Percentiles rank a stretch among this genome's conserved stretches.
Evolutionary conservation across 1,140 invertebrate species (phyloP).

Genomic region (Littorina saxatilis): DNA sequence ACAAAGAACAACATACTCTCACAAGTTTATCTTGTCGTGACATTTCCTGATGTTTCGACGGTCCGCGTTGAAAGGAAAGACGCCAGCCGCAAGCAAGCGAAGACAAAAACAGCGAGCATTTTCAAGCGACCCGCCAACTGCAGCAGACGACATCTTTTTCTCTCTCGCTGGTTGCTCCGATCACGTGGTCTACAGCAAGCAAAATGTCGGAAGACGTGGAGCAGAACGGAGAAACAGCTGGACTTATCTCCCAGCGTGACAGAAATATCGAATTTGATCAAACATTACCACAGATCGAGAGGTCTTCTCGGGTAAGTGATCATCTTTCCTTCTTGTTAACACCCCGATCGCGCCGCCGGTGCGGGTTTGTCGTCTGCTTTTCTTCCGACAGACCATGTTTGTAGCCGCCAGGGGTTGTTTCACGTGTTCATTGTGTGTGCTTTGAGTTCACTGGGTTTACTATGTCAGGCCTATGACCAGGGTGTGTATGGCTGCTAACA

Average conservation of each 20-base stretch:
- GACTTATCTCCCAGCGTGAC: conserved; percentile 58
- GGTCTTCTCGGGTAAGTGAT: conserved; percentile 57
- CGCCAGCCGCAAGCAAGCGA: neutral
- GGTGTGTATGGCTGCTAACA: too few relatives aligned
- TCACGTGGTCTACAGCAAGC: conserved; percentile 62
- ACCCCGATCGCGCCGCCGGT: neutral
- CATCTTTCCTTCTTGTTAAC: neutral
- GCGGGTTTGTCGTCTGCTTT: neutral
- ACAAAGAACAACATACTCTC: too few relatives aligned
- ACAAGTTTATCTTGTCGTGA: too few relatives aligned
- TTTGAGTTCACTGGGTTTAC: conserved; percentile 1
- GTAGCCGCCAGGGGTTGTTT: neutral
- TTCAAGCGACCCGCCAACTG: conserved; percentile 30
- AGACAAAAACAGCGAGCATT: neutral
- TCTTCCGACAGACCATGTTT: neutral
- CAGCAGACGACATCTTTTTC: conserved; percentile 1
- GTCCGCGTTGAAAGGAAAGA: neutral
- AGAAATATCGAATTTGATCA: conserved; percentile 57
- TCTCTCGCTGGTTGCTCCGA: conserved; percentile 40
- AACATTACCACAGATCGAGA: conserved; percentile 57
- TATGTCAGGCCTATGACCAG: conserved; percentile 17
- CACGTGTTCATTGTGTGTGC: conserved; percentile 21
- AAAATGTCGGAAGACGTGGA: conserved; percentile 68
- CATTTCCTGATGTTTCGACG: too few relatives aligned
- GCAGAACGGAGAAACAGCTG: conserved; percentile 54